These are phyloP conservation scores for Sebastes oblongus DNA, from an alignment of 2,797 vertebrate genomes.

Conservation along the genomic window DNA sequence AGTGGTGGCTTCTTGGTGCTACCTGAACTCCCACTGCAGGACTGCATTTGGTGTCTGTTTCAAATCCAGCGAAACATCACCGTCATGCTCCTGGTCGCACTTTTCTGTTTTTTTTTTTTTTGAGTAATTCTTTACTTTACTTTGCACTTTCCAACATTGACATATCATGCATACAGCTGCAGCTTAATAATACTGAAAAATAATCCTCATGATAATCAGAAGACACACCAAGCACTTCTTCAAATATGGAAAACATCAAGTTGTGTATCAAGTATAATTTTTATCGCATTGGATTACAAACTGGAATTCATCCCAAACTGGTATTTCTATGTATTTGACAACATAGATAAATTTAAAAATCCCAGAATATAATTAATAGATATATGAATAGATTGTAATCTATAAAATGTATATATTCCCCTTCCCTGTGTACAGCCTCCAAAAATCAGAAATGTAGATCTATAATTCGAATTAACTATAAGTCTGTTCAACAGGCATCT, in stretches of 20 bases:
- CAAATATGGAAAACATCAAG: neutral
- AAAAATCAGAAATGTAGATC: conserved; percentile 7
- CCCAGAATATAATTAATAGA: neutral
- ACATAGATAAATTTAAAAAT: neutral
- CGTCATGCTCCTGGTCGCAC: conserved; percentile 22
- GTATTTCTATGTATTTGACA: neutral
- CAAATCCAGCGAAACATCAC: neutral
- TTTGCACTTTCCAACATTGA: conserved; percentile 42
- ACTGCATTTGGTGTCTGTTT: conserved; percentile 7
- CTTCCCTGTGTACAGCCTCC: neutral
- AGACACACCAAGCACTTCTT: neutral
- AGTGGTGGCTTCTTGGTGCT: neutral
- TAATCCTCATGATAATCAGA: neutral
- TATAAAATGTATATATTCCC: neutral
- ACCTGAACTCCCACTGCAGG: neutral
- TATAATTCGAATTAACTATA: neutral
- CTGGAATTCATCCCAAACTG: neutral
- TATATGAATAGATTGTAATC: neutral
- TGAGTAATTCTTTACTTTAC: conserved; percentile 9
- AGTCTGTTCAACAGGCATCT: neutral
- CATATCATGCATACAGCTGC: conserved; percentile 11
- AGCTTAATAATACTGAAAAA: neutral
- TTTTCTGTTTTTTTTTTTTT: conserved; percentile 5
- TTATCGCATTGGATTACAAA: neutral
- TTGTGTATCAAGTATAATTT: neutral